A percentile compares a stretch with the other conserved stretches of the same genome.
These are phyloP conservation scores for Tetragnatha versicolor DNA, from an alignment of 1,140 invertebrate species.

Conservation along the genomic window DNA sequence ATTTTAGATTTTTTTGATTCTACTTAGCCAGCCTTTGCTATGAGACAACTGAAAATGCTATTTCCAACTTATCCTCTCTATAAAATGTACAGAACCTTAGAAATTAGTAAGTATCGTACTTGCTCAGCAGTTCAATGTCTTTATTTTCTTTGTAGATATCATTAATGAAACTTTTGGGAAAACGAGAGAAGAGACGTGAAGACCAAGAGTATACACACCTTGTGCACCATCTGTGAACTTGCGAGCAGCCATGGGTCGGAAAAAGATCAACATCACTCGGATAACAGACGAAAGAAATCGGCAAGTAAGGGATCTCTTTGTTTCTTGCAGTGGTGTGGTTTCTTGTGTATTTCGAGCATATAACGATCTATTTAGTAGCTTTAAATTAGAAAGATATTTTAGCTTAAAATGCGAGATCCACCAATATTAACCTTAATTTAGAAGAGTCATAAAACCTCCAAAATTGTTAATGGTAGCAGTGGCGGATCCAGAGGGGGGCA, in stretches of 20 bases:
- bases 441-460: no score
- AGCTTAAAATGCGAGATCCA: no score
- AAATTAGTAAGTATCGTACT: not conserved
- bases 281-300: constrained; percentile 99
- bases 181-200: not conserved
- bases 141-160: not conserved
- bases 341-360: no score
- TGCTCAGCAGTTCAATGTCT: not conserved
- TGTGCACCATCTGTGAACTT: not conserved
- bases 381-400: no score
- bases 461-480: no score
- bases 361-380: no score
- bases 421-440: no score
- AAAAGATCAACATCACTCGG: constrained; percentile 99
- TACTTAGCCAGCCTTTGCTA: not conserved
- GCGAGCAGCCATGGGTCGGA: constrained; percentile 84
- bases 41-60: not conserved
- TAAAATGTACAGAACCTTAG: not conserved
- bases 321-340: no score
- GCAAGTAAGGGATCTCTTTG: constrained; percentile 87
- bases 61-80: not conserved
- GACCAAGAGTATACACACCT: not conserved
- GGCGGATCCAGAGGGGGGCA: no score
- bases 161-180: constrained; percentile 29
- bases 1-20: not conserved